Percentiles rank a stretch among this genome's conserved stretches.
Evolutionary conservation across 2,113 vertebrate species (phyloP).

Genomic region (Campylorhamphus procurvoides): DNA sequence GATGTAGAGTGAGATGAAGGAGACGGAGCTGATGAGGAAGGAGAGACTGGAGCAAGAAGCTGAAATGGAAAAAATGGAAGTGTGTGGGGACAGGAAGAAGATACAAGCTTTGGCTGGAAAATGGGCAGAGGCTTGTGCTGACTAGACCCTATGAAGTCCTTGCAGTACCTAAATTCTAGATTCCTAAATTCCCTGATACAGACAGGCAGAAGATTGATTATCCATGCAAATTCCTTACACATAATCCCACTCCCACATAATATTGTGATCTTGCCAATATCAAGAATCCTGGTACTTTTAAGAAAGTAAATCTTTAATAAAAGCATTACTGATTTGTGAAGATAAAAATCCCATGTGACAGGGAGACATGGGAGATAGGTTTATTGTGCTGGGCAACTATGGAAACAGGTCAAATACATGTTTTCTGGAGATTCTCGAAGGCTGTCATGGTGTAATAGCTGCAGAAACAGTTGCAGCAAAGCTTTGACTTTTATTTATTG

Average conservation of each 20-base stretch:
- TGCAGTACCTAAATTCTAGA: background rate
- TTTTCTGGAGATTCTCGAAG: conserved; percentile 73
- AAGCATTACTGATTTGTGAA: conserved; percentile 59
- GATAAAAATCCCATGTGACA: conserved; percentile 69
- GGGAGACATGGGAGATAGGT: conserved; percentile 61
- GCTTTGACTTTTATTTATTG: conserved; percentile 69
- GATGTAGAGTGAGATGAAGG: background rate
- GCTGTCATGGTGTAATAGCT: conserved; percentile 41
- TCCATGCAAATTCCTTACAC: background rate
- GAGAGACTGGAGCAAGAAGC: background rate
- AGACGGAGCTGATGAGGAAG: background rate
- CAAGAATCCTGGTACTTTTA: background rate
- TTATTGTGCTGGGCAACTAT: conserved; percentile 45
- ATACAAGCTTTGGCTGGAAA: rapidly evolving
- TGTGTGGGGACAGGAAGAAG: background rate
- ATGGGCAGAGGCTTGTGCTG: background rate
- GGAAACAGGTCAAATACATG: conserved; percentile 63
- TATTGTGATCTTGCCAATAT: background rate
- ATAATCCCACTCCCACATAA: background rate
- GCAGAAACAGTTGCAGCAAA: conserved; percentile 60
- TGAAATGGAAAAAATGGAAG: background rate
- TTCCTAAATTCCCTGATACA: background rate
- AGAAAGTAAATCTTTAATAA: conserved; percentile 45
- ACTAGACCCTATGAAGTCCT: background rate
- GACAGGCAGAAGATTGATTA: background rate